Conservation (phyloP, 2,797 vertebrate species). For the Bradypodion ventrale region DNA sequence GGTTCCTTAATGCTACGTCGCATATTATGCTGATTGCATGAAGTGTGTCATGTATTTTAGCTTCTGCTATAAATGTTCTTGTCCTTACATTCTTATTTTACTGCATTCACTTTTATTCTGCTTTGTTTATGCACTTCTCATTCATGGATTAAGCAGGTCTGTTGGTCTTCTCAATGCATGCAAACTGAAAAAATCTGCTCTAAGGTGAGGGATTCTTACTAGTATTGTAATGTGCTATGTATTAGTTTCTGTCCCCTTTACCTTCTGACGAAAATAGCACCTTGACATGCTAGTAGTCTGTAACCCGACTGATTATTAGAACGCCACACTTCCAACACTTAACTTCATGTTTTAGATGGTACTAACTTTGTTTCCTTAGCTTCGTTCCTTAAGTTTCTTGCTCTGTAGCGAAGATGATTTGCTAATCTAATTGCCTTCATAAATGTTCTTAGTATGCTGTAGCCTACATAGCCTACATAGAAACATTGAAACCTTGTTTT, state of each 20-base stretch:
- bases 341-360: neutral
- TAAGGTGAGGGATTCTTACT: conserved; percentile 65
- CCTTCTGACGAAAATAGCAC: neutral
- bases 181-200: conserved; percentile 66
- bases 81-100: conserved; percentile 41
- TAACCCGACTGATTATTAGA: neutral
- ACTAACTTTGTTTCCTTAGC: conserved; percentile 18
- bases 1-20: conserved; percentile 55
- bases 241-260: conserved; percentile 25
- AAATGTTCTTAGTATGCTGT: neutral
- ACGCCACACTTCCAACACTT: neutral
- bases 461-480: neutral
- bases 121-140: conserved; percentile 70
- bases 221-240: conserved; percentile 33
- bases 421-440: neutral
- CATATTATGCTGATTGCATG: conserved; percentile 45
- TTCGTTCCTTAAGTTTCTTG: conserved; percentile 36
- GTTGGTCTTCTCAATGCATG: conserved; percentile 71
- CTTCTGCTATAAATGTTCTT: conserved; percentile 61
- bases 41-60: conserved; percentile 56
- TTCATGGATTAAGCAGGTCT: conserved; percentile 70
- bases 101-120: conserved; percentile 62
- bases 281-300: neutral
- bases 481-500: neutral
- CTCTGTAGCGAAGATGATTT: neutral